phyloP scores from a whole-genome alignment of 2,888 invertebrate species.

The Oegoconia quadripuncta region DNA sequence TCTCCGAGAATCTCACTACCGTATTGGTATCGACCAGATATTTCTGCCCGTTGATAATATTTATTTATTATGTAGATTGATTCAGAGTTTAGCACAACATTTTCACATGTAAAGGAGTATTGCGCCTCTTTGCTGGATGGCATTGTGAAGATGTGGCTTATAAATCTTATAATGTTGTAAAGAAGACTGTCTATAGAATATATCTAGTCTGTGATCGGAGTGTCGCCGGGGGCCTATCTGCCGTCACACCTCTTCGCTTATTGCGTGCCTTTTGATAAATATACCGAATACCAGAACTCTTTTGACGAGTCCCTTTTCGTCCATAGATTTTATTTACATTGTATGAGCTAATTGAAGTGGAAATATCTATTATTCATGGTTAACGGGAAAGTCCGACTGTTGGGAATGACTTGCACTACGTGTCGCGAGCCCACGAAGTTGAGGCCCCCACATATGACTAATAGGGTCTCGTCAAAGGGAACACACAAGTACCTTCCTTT shows the following conservation, averaged over 20 bases:
- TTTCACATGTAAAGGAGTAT: conserved; percentile 18
- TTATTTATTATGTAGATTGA: no score
- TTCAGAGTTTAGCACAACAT: neutral
- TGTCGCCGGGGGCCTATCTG: conserved; percentile 74
- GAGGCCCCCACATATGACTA: conserved; percentile 36
- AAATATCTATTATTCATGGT: conserved; percentile 1
- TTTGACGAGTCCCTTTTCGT: conserved; percentile 43
- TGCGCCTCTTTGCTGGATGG: conserved; percentile 42
- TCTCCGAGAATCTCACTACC: no score
- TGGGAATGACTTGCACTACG: neutral
- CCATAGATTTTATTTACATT: conserved; percentile 10
- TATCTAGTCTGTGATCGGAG: conserved; percentile 78
- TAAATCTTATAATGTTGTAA: conserved; percentile 46
- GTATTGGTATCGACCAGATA: no score
- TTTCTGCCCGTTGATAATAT: no score
- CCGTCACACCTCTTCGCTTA: conserved; percentile 76
- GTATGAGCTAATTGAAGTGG: neutral
- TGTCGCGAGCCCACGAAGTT: neutral
- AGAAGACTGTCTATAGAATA: conserved; percentile 73
- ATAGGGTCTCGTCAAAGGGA: conserved; percentile 52
- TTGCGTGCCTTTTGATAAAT: conserved; percentile 74
- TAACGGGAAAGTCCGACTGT: neutral
- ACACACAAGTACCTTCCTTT: conserved; percentile 67
- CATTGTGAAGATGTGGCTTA: conserved; percentile 58
- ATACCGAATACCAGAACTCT: conserved; percentile 59